Base-by-base conservation (phyloP, 1,140 invertebrate genomes). In the Ceratitis capitata region DNA sequence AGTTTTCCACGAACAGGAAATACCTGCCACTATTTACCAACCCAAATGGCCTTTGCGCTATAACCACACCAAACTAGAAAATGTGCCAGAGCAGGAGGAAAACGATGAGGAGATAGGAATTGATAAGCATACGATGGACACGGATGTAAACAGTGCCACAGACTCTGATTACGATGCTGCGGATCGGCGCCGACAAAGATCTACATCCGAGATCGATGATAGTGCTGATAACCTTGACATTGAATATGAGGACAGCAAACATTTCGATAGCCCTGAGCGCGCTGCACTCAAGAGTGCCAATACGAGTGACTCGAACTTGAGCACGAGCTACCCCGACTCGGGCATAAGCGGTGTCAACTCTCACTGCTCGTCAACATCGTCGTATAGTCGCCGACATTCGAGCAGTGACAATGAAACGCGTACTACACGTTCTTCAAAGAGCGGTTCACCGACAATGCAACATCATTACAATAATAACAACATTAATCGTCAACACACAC, bases 281-380 rank as follows among this genome's bases (percentile, higher is more conserved):
- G 89, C 87, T 83, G 87, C 89, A n/a, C 86, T 89, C 23, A 91
- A 88, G 49, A 86, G 49, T 32, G 45, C 53, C 26, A 86, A 86
- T 83, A 85, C 78, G 85, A 91, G 88, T 32, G 90, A 91, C 87
- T 91, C 89, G 85, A 91, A 91, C 87, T 86, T 91, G 83, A 91
- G 90, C 85, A 89, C 87, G 74, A 90, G 90, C 85, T 90, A 88
- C 61, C 89, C 90, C 58, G 90, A 91, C 84, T 91, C 90, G 49
- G 90, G 90, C 82, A 91, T 91, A 32, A 89, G 89, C 42, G 86
- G 87, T 19, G 84, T 74, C 6, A 39, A 74, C 39, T 78, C 69
- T 78, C 39, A 45, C 42, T 45, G 69, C 69, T 78, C 69, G 86
- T 85, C 86, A 84, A 29, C 82, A 47, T 78, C 29, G 86, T 78